Base-by-base conservation (phyloP, 2,888 invertebrate genomes). In the Prenolepis imparis region DNA sequence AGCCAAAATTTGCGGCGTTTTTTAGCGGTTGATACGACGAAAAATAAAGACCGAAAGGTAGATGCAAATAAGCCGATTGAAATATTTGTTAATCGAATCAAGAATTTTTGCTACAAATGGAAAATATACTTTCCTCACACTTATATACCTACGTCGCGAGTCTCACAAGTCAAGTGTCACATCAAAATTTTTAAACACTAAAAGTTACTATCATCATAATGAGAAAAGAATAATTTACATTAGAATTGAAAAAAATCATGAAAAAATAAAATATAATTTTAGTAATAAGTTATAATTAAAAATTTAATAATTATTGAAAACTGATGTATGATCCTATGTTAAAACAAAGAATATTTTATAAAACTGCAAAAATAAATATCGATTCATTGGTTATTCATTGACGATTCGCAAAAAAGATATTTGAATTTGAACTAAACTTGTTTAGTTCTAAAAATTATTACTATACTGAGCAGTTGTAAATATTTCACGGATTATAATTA, bases 1-100 rank as follows among this genome's bases (percentile, higher is more conserved):
- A 52, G 24, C 32, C 24, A 36, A 18, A 18, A 67, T 82, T 84
- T 70, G 28, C 75, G 78, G 81, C 81, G 59, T 83, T 84, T 67
- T 67, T 75, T 48, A 61, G 28, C 78, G 82, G 61, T 52, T n/a
- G n/a, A 39, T n/a, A 36, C 41, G 18, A 11, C 48, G 28, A 41
- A 36, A 77, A 21, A 32, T 41, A 18, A 36, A 68, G 6, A 9
- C 0, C 11, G 48, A 52, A n/a, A 52, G n/a, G 36, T 15, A 18
- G 1, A 39, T 24, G 39, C n/a, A 21, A 73, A 73, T 32, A 1
- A 3, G 0, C 11, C 9, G 39, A 55, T 39, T 15, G 4, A 24
- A 9, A 55, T 11, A 36, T 39, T 64, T 39, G 15, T 4, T 32
- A 15, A 1, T 48, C 8, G 1, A 48, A 5, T 15, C 11, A 21